These are phyloP conservation scores for Augiades crinisus DNA, from an alignment of 2,888 invertebrate species.

Conservation along the genomic window DNA sequence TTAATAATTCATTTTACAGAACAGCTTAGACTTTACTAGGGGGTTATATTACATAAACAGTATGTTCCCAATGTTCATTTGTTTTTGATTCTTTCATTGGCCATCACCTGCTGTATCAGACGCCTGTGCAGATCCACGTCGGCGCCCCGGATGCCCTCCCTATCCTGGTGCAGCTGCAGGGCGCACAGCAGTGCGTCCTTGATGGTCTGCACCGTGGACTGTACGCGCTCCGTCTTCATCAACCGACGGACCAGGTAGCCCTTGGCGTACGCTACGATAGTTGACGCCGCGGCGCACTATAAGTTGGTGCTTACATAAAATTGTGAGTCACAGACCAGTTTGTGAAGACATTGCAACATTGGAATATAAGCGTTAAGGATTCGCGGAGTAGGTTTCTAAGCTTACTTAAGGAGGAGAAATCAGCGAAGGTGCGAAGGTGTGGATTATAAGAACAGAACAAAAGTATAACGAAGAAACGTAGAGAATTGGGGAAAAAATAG, in stretches of 20 bases:
- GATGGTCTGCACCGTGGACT: slow-evolving; percentile 89
- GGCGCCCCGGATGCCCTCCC: slow-evolving; percentile 80
- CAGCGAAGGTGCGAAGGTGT: background rate
- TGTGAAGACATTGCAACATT: background rate
- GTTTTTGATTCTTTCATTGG: background rate
- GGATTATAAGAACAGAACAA: background rate
- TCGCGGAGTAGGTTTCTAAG: background rate
- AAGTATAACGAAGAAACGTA: background rate
- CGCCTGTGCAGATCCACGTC: slow-evolving; percentile 88
- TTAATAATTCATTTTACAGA: too few relatives aligned
- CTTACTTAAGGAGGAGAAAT: background rate
- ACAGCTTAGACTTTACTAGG: too few relatives aligned
- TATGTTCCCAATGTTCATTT: too few relatives aligned
- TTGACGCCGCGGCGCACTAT: slow-evolving; percentile 82
- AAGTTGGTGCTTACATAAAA: slow-evolving; percentile 50
- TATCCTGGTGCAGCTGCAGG: slow-evolving; percentile 85
- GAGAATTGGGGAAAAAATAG: background rate
- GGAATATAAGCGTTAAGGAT: background rate
- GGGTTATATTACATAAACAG: too few relatives aligned
- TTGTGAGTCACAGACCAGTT: slow-evolving; percentile 36
- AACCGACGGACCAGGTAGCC: slow-evolving; percentile 92
- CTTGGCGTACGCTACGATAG: slow-evolving; percentile 85
- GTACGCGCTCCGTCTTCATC: slow-evolving; percentile 90
- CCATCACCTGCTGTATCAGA: slow-evolving; percentile 85
- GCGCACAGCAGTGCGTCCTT: slow-evolving; percentile 90